These are phyloP conservation scores for Neotoxoptera formosana DNA, from an alignment of 1,140 invertebrate species.

Conservation along the genomic window DNA sequence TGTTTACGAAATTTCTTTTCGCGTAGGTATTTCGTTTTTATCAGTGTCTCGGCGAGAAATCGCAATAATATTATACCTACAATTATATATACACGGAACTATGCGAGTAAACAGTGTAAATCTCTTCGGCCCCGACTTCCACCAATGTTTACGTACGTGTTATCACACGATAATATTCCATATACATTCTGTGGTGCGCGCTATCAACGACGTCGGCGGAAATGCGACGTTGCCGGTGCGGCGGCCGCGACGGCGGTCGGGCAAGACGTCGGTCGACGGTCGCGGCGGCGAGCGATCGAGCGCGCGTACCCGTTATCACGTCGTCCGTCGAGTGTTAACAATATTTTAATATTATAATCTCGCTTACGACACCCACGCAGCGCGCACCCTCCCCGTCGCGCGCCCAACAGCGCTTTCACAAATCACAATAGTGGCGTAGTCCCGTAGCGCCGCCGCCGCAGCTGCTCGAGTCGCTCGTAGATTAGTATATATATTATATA, in stretches of 20 bases:
- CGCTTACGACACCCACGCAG: constrained; percentile 15
- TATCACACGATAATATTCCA: background rate
- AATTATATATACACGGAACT: background rate
- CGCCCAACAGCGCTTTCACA: background rate
- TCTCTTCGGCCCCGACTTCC: background rate
- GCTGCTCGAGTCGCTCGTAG: background rate
- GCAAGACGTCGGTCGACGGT: background rate
- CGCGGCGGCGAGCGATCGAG: background rate
- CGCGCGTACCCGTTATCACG: background rate
- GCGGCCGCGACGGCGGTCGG: too few species aligned
- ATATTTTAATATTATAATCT: too few species aligned
- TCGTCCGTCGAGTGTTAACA: background rate
- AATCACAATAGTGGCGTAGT: too few species aligned
- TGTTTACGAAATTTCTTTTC: background rate
- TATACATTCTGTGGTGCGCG: background rate
- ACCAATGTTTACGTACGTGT: constrained; percentile 30
- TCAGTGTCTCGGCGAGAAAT: background rate
- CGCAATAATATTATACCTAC: background rate
- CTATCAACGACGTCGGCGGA: constrained; percentile 3
- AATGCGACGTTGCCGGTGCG: constrained; percentile 30
- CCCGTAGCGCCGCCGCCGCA: background rate
- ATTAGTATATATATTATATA: too few species aligned
- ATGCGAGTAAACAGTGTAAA: background rate
- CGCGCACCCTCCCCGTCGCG: background rate
- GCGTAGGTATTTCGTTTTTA: background rate